phyloP scores from a whole-genome alignment of 2,113 vertebrate genomes.

The human (Homo sapiens) region GRCh38 chr7:21589501-21590000 shows the following conservation, averaged over 20 bases:
- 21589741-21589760: background rate
- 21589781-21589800: background rate
- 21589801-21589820: slow-evolving; percentile 1
- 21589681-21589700: background rate
- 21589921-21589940: background rate
- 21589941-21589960: background rate
- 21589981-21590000: background rate
- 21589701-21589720: background rate
- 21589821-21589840: background rate
- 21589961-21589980: slow-evolving; percentile 1
- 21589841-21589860: background rate
- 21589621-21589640: background rate
- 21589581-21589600: background rate
- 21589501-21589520: background rate
- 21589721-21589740: background rate
- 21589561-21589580: background rate
- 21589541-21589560: background rate
- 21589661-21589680: background rate
- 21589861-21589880: background rate
- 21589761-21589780: background rate
- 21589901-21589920: background rate
- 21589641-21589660: background rate
- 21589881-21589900: background rate
- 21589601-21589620: background rate
- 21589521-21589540: background rate